Percentiles rank a stretch among this genome's conserved stretches.
These are phyloP conservation scores for Platycheirus albimanus DNA, from an alignment of 2,888 invertebrate species.

Conservation along the genomic window DNA sequence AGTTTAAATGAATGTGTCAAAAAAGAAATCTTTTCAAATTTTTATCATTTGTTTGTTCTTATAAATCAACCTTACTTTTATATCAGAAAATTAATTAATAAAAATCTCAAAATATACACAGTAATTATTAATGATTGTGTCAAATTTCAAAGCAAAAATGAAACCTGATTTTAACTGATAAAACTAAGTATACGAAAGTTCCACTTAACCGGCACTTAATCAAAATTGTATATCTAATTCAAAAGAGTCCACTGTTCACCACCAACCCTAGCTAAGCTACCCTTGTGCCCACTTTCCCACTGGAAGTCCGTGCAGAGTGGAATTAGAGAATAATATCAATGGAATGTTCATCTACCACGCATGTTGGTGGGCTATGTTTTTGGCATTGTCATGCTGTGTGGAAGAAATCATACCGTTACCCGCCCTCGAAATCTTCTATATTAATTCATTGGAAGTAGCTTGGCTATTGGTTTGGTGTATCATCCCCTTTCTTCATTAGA, in stretches of 20 bases:
- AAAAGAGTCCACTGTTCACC: background rate
- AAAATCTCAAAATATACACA: slow-evolving; percentile 21
- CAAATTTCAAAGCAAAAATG: slow-evolving; percentile 24
- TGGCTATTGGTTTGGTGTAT: slow-evolving; percentile 64
- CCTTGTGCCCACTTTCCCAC: slow-evolving; percentile 29
- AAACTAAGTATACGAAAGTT: slow-evolving; percentile 15
- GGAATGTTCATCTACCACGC: slow-evolving; percentile 57
- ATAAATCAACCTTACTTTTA: background rate
- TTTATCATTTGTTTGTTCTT: slow-evolving; percentile 41
- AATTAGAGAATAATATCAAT: slow-evolving; percentile 47
- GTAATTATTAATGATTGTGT: slow-evolving; percentile 53
- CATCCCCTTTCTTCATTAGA: slow-evolving; percentile 66
- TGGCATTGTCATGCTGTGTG: slow-evolving; percentile 26
- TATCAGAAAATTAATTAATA: slow-evolving; percentile 41
- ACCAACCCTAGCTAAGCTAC: slow-evolving; percentile 11
- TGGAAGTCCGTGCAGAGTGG: slow-evolving; percentile 40
- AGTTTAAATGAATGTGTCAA: slow-evolving; percentile 31
- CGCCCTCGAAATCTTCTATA: slow-evolving; percentile 65
- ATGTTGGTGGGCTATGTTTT: slow-evolving; percentile 45
- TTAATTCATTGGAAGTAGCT: slow-evolving; percentile 68
- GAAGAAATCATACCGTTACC: slow-evolving; percentile 57
- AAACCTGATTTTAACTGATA: slow-evolving; percentile 46
- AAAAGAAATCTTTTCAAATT: slow-evolving; percentile 19
- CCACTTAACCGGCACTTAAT: slow-evolving; percentile 28
- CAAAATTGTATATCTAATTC: slow-evolving; percentile 29